Percentiles rank a stretch among this genome's conserved stretches.
Conservation (phyloP, 2,888 invertebrate species). For the Noctua pronuba region DNA sequence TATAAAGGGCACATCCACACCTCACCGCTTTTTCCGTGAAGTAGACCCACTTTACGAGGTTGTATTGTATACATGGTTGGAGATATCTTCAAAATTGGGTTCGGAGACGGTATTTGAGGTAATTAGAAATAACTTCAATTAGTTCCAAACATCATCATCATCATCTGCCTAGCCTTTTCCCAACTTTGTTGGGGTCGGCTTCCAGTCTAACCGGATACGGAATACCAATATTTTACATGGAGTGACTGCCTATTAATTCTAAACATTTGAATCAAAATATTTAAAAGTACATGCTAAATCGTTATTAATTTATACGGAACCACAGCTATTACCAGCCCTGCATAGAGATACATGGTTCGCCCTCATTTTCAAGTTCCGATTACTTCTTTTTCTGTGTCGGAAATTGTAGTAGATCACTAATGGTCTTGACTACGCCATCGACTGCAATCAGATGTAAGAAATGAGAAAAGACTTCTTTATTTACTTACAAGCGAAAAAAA, state of each 20-base stretch:
- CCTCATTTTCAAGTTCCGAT: constrained; percentile 40
- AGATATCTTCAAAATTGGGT: not conserved
- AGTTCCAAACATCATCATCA: not conserved
- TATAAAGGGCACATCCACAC: not conserved
- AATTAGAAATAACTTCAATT: not conserved
- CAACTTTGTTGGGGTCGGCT: not conserved
- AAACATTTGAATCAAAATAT: not conserved
- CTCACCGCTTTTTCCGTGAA: not conserved
- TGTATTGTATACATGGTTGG: not conserved
- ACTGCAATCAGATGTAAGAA: constrained; percentile 28
- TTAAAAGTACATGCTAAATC: not conserved
- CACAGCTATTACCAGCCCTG: not conserved
- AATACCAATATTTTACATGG: not conserved
- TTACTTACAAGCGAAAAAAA: not conserved
- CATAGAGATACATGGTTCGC: not conserved
- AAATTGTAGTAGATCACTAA: constrained; percentile 42
- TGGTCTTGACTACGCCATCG: constrained; percentile 19
- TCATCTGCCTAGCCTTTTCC: not conserved
- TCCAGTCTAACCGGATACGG: not conserved
- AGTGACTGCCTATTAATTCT: not conserved
- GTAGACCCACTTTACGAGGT: not conserved
- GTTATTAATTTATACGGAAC: constrained; percentile 9
- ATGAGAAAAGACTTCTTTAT: constrained; percentile 14
- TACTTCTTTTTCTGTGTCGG: constrained; percentile 42
- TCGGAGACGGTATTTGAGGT: not conserved